phyloP scores from a whole-genome alignment of 2,797 vertebrate genomes.

The Serranus cabrilla region DNA sequence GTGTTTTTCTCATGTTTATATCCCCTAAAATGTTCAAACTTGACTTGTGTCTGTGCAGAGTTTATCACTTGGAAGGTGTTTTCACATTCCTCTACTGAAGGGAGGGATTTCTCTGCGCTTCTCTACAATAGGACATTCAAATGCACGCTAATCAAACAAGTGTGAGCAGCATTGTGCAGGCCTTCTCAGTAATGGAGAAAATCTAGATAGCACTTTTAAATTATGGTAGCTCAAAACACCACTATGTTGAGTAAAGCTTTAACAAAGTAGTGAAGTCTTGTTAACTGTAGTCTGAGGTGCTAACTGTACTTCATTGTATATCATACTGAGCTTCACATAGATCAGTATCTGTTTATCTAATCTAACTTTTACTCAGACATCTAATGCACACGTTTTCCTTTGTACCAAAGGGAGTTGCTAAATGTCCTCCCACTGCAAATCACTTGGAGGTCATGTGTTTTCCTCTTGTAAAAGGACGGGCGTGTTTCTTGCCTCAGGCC shows the following conservation, averaged over 20 bases:
- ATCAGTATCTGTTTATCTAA: constrained; percentile 26
- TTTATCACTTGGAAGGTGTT: too few relatives aligned
- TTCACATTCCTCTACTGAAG: too few relatives aligned
- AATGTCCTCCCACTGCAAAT: constrained; percentile 66
- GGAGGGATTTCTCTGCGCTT: too few relatives aligned
- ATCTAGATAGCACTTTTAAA: not conserved
- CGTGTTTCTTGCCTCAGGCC: constrained; percentile 69
- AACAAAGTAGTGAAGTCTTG: not conserved
- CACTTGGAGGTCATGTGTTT: constrained; percentile 71
- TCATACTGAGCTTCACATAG: constrained; percentile 1
- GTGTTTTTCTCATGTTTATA: too few relatives aligned
- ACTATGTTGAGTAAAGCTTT: not conserved
- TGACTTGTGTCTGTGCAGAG: too few relatives aligned
- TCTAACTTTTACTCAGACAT: constrained; percentile 31
- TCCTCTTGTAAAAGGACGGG: constrained; percentile 76
- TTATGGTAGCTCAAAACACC: not conserved
- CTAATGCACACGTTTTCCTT: constrained; percentile 51
- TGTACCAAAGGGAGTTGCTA: constrained; percentile 64
- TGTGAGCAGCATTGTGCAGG: too few relatives aligned
- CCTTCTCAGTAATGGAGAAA: too few relatives aligned
- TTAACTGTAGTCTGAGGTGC: not conserved
- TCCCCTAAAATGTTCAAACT: too few relatives aligned
- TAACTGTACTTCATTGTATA: not conserved
- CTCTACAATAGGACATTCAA: too few relatives aligned
- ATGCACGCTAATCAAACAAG: too few relatives aligned